These are phyloP conservation scores for Pseudochromis fuscus DNA, from an alignment of 2,797 vertebrate genomes.

Conservation along the genomic window DNA sequence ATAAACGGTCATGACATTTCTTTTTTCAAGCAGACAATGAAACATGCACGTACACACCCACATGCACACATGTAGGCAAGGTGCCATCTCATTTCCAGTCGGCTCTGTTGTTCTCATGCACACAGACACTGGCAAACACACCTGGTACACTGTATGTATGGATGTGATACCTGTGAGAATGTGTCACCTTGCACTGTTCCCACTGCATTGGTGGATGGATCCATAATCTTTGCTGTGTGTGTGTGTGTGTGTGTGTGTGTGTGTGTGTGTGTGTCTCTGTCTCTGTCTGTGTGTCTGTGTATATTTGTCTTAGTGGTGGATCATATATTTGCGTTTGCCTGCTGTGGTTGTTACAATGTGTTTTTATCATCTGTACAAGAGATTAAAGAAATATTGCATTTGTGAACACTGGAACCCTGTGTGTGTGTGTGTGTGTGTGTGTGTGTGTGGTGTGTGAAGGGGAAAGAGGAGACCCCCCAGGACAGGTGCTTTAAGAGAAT, in stretches of 20 bases:
- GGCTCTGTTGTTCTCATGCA: not conserved
- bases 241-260: slow-evolving; percentile 16
- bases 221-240: slow-evolving; percentile 40
- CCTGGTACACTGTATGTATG: slow-evolving; percentile 67
- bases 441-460: slow-evolving; percentile 5
- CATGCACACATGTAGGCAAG: slow-evolving; percentile 4
- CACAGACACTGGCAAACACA: slow-evolving; percentile 42
- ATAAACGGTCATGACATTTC: slow-evolving; percentile 15
- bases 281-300: slow-evolving; percentile 11
- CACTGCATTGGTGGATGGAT: slow-evolving; percentile 68
- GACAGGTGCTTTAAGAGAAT: slow-evolving; percentile 83
- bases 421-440: slow-evolving; percentile 37
- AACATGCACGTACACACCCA: not conserved
- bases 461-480: slow-evolving; percentile 46
- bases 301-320: slow-evolving; percentile 17
- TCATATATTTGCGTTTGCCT: slow-evolving; percentile 22
- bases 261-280: slow-evolving; percentile 20
- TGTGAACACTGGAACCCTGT: slow-evolving; percentile 16
- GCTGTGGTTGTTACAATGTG: not conserved
- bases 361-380: slow-evolving; percentile 10
- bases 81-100: slow-evolving; percentile 5
- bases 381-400: slow-evolving; percentile 6
- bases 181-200: slow-evolving; percentile 77
- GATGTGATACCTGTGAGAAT: slow-evolving; percentile 89
- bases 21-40: not conserved